phyloP scores from a whole-genome alignment of 2,888 invertebrate species.

The Bellardia bayeri region DNA sequence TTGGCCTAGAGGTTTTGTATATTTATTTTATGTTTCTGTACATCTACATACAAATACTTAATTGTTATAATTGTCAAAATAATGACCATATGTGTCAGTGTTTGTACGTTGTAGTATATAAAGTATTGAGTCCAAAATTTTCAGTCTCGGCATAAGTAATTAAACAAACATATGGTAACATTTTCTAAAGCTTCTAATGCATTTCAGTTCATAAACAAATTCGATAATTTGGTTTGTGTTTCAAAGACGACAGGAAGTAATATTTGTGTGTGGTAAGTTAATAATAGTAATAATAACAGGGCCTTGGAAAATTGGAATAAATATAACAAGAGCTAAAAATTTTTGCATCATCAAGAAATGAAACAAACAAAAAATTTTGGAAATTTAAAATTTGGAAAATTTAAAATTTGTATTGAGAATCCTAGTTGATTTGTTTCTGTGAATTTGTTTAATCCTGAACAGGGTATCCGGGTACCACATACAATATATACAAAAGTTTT shows the following conservation, averaged over 20 bases:
- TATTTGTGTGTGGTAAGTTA: not conserved
- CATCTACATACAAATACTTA: conserved; percentile 22
- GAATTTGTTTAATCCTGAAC: too few relatives aligned
- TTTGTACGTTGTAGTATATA: conserved; percentile 20
- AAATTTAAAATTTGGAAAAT: too few relatives aligned
- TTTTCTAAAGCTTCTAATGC: conserved; percentile 78
- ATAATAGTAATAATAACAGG: not conserved
- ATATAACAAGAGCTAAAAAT: too few relatives aligned
- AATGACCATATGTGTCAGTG: conserved; percentile 77
- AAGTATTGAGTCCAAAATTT: conserved; percentile 32
- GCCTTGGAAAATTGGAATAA: not conserved
- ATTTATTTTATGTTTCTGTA: not conserved
- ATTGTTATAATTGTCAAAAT: conserved; percentile 77
- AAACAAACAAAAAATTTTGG: not conserved
- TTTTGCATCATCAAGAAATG: too few relatives aligned
- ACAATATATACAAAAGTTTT: too few relatives aligned
- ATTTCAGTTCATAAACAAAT: conserved; percentile 73
- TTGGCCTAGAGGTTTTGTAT: not conserved
- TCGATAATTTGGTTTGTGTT: conserved; percentile 13
- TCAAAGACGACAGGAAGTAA: not conserved
- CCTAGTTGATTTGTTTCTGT: too few relatives aligned
- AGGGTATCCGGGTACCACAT: too few relatives aligned
- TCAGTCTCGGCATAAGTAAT: conserved; percentile 57
- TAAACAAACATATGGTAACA: conserved; percentile 59
- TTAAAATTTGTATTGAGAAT: too few relatives aligned